Percentiles rank a stretch among this genome's conserved stretches.
These are phyloP conservation scores for Odocoileus hemionus DNA, from an alignment of 2,113 vertebrate species.

Conservation along the genomic window DNA sequence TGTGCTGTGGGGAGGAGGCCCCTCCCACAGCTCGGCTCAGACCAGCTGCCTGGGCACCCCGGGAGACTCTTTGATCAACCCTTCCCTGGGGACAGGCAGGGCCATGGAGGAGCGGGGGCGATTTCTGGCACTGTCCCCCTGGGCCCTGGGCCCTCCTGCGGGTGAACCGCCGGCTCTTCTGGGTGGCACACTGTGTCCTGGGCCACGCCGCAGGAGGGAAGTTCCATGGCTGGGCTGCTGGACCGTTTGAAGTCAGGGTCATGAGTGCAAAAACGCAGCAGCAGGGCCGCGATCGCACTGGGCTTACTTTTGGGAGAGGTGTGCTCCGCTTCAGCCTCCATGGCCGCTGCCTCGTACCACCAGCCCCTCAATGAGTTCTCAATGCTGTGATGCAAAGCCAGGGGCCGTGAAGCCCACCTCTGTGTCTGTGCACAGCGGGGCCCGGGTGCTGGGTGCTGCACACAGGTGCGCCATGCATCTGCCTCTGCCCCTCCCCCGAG, in stretches of 20 bases:
- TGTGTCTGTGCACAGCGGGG: not conserved
- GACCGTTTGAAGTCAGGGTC: fast-evolving
- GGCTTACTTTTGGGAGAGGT: too few relatives aligned
- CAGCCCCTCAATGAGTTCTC: not conserved
- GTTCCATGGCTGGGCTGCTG: fast-evolving
- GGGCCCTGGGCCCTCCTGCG: fast-evolving
- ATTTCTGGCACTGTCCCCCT: not conserved
- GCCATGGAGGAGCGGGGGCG: not conserved
- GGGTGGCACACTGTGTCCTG: not conserved
- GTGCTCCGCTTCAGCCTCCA: fast-evolving
- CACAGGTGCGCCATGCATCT: fast-evolving
- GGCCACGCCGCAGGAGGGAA: not conserved
- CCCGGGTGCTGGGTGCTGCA: not conserved
- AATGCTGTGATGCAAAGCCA: not conserved
- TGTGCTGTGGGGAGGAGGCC: not conserved
- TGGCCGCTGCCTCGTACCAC: too few relatives aligned
- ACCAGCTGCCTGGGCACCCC: not conserved
- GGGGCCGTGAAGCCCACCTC: not conserved
- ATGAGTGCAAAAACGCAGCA: fast-evolving
- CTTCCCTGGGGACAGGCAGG: not conserved
- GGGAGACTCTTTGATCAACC: not conserved
- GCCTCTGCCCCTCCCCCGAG: fast-evolving
- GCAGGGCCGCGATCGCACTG: fast-evolving
- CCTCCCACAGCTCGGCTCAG: not conserved
- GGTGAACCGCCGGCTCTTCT: not conserved